These are phyloP conservation scores for Drosophila tristis DNA, from an alignment of 1,140 invertebrate genomes.

Conservation along the genomic window DNA sequence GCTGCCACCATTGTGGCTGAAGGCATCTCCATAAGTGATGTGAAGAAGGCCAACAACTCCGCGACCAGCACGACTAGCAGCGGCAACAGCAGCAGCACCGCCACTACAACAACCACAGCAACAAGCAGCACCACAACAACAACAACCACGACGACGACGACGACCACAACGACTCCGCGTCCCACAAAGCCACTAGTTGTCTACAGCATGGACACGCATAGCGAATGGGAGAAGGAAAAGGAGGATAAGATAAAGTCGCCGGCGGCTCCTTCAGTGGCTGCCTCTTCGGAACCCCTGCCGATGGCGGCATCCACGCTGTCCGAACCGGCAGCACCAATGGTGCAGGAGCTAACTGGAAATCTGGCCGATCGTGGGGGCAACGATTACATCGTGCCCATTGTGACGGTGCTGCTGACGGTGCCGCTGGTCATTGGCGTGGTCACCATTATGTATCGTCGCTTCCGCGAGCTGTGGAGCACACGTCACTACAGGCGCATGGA, in stretches of 20 bases:
- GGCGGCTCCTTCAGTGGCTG: slow-evolving; percentile 4
- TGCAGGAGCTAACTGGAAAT: slow-evolving; percentile 55
- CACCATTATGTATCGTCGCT: slow-evolving; percentile 85
- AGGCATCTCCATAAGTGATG: slow-evolving; percentile 17
- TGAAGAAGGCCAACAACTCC: not conserved
- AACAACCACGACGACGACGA: slow-evolving; percentile 52
- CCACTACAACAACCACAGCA: slow-evolving; percentile 6
- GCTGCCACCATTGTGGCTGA: slow-evolving; percentile 24
- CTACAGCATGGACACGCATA: slow-evolving; percentile 43
- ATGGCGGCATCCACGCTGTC: not conserved
- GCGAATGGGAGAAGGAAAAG: slow-evolving; percentile 23
- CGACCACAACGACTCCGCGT: slow-evolving; percentile 51
- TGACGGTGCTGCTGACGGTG: slow-evolving; percentile 85
- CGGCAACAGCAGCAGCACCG: not conserved
- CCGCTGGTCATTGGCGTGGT: slow-evolving; percentile 85
- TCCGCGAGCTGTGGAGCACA: slow-evolving; percentile 87
- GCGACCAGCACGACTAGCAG: not conserved
- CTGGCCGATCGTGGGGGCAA: slow-evolving; percentile 63
- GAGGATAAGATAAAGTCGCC: slow-evolving; percentile 16
- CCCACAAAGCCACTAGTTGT: slow-evolving; percentile 67
- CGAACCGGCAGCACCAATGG: slow-evolving; percentile 47
- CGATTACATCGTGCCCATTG: slow-evolving; percentile 85
- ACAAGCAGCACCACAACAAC: slow-evolving; percentile 29
- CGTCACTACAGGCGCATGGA: slow-evolving; percentile 88
- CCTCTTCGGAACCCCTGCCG: not conserved